Conservation (phyloP, 2,113 vertebrate genomes). For the Panthera leo region DNA sequence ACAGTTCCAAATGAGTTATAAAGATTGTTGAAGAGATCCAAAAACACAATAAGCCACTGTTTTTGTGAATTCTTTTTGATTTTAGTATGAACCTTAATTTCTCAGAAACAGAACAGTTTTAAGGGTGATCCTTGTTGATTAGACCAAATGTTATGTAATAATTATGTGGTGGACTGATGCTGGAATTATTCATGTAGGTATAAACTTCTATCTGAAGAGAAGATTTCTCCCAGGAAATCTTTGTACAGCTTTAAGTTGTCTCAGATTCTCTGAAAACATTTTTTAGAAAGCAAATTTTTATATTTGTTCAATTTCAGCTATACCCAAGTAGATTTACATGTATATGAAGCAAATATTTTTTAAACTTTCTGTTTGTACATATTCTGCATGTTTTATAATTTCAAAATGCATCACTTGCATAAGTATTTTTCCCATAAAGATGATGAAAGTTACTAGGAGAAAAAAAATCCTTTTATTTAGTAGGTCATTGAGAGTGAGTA, state of each 20-base stretch:
- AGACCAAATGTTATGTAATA: conserved; percentile 82
- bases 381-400: conserved; percentile 90
- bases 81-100: conserved; percentile 86
- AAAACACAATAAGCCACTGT: conserved; percentile 85
- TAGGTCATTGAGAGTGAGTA: conserved; percentile 77
- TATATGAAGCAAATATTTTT: conserved; percentile 92
- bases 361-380: conserved; percentile 90
- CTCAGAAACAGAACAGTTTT: conserved; percentile 88
- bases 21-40: conserved; percentile 87
- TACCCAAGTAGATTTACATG: conserved; percentile 89
- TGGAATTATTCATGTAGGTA: conserved; percentile 81
- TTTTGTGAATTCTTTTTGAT: conserved; percentile 87
- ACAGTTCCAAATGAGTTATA: conserved; percentile 88
- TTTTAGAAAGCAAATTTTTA: conserved; percentile 88
- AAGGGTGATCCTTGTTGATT: conserved; percentile 86
- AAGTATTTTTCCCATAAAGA: conserved; percentile 85
- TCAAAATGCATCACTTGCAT: conserved; percentile 84
- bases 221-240: conserved; percentile 86
- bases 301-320: conserved; percentile 88
- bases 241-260: conserved; percentile 89
- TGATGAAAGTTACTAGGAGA: conserved; percentile 77
- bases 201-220: conserved; percentile 80
- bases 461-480: conserved; percentile 70
- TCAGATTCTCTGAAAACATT: conserved; percentile 86
- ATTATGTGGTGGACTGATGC: conserved; percentile 83